phyloP scores from a whole-genome alignment of 2,797 vertebrate genomes.

The Tympanoctomys barrerae region DNA sequence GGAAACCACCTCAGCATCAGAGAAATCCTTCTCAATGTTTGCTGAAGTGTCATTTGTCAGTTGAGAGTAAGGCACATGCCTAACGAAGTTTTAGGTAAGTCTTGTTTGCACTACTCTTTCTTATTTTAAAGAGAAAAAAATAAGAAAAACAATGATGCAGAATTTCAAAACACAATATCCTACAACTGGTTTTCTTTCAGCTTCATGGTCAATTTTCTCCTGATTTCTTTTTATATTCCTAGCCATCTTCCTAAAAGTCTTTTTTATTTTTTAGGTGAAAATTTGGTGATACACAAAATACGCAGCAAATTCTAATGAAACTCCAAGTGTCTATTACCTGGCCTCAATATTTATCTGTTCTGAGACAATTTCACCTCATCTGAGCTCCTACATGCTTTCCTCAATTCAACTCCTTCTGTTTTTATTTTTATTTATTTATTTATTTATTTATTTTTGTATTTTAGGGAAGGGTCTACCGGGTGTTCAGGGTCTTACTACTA shows the following conservation, averaged over 20 bases:
- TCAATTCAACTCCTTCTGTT: neutral
- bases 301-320: neutral
- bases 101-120: slow-evolving; percentile 22
- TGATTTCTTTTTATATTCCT: neutral
- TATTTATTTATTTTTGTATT: no score
- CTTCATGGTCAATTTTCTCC: neutral
- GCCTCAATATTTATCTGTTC: neutral
- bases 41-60: slow-evolving; percentile 48
- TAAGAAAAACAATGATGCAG: no score
- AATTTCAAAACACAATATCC: neutral
- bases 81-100: slow-evolving; percentile 28
- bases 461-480: no score
- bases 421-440: no score
- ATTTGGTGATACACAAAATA: slow-evolving; percentile 12
- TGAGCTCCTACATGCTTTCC: neutral
- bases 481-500: no score
- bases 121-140: no score
- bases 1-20: slow-evolving; percentile 4
- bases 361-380: neutral
- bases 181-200: slow-evolving; percentile 17
- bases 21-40: neutral
- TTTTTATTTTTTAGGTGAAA: neutral
- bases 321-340: neutral
- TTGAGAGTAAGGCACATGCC: neutral
- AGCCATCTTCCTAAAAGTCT: neutral